phyloP scores from a whole-genome alignment of 2,113 vertebrate species.

The Rhagologus leucostigma region DNA sequence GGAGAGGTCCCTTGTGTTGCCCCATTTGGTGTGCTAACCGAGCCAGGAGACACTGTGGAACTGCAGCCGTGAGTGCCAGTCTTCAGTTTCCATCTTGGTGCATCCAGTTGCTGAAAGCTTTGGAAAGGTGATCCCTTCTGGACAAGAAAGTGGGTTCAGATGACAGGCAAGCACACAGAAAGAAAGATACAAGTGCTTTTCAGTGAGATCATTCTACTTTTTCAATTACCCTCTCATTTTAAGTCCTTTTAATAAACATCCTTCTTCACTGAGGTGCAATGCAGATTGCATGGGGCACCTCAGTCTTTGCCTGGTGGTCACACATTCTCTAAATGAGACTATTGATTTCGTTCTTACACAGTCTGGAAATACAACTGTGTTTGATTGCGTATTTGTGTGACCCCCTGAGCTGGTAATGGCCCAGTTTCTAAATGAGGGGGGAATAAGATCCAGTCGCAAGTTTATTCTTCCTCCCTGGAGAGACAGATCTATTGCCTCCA shows the following conservation, averaged over 20 bases:
- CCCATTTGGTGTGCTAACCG: neutral
- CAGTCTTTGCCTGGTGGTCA: neutral
- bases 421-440: neutral
- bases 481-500: constrained; percentile 27
- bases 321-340: neutral
- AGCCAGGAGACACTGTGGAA: neutral
- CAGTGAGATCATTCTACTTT: neutral
- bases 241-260: neutral
- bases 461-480: constrained; percentile 44
- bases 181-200: neutral
- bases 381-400: constrained; percentile 10
- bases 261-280: neutral
- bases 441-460: neutral
- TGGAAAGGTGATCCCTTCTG: neutral
- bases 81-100: neutral
- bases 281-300: neutral
- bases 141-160: neutral
- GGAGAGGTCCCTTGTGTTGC: neutral
- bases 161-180: neutral
- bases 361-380: neutral
- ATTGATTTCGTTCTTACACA: neutral
- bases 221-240: neutral
- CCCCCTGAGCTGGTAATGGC: constrained; percentile 9
- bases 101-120: neutral
- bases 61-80: neutral